Percentiles rank a stretch among this genome's conserved stretches.
These are phyloP conservation scores for Oikopleura dioica DNA, from an alignment of 23 tunicate genomes.

Conservation along the genomic window DNA sequence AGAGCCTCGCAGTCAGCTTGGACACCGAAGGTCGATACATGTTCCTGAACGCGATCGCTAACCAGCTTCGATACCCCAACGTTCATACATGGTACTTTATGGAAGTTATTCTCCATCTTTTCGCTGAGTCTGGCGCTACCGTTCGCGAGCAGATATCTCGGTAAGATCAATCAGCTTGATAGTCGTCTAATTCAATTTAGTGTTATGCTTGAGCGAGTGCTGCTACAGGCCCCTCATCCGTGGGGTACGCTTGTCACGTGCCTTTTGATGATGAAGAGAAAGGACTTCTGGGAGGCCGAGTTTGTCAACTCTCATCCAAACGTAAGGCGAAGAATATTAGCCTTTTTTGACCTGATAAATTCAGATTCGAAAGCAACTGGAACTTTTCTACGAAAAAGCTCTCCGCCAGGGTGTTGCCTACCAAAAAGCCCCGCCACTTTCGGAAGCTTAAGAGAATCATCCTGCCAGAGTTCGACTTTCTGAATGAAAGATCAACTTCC, in stretches of 20 bases:
- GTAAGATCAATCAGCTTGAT: slow-evolving; percentile 13
- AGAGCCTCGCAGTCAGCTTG: slow-evolving; percentile 53
- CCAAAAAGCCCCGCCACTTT: too few species aligned
- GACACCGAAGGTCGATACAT: slow-evolving; percentile 95
- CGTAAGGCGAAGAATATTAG: too few species aligned
- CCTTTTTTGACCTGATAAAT: too few species aligned
- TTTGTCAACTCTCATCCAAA: slow-evolving; percentile 30
- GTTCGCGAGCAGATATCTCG: slow-evolving; percentile 91
- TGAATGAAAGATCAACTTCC: too few species aligned
- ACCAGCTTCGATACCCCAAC: slow-evolving; percentile 93
- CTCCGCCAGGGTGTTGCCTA: too few species aligned
- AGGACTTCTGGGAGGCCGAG: slow-evolving; percentile 89
- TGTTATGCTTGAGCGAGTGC: slow-evolving; percentile 76
- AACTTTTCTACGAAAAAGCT: too few species aligned
- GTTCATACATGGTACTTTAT: slow-evolving; percentile 97
- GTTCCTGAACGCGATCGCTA: slow-evolving; percentile 96
- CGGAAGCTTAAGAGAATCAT: too few species aligned
- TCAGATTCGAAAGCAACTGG: too few species aligned
- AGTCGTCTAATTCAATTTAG: slow-evolving; percentile 15
- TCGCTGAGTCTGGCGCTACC: slow-evolving; percentile 73
- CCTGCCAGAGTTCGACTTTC: too few species aligned
- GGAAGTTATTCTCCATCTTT: slow-evolving; percentile 62
- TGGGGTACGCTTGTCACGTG: slow-evolving; percentile 99
- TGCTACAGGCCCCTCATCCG: slow-evolving; percentile 89
- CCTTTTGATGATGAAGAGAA: slow-evolving; percentile 70